Evolutionary conservation across 2,113 vertebrate species (phyloP).

Genomic region (Chrysochloris asiatica): DNA sequence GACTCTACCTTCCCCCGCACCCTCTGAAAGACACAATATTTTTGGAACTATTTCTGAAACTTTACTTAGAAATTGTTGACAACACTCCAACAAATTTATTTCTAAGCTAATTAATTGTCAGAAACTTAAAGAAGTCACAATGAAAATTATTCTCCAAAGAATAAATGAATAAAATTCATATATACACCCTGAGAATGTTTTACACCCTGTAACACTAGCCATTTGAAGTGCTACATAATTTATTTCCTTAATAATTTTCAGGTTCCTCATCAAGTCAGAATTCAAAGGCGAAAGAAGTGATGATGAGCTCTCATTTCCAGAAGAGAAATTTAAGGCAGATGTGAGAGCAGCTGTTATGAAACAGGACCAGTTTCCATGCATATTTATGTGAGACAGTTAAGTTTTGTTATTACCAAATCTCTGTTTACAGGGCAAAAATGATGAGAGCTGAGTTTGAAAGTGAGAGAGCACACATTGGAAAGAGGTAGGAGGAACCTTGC

Average conservation of each 20-base stretch:
- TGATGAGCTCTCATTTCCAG: constrained; percentile 23
- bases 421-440: background rate
- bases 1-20: no score
- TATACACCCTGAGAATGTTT: background rate
- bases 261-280: constrained; percentile 3
- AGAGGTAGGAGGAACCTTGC: background rate
- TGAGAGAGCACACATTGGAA: background rate
- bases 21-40: background rate
- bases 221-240: background rate
- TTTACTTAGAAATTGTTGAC: background rate
- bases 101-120: constrained; percentile 20
- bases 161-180: background rate
- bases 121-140: background rate
- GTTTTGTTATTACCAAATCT: background rate
- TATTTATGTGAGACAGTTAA: constrained; percentile 10
- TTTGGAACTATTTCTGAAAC: background rate
- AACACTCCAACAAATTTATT: background rate
- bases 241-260: constrained; percentile 26
- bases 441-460: background rate
- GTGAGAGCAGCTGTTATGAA: constrained; percentile 53
- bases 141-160: background rate
- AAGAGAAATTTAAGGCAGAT: constrained; percentile 51
- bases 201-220: background rate
- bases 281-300: background rate
- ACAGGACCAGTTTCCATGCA: background rate